Evolutionary conservation across 2,797 vertebrate genomes (phyloP), one percentile per base, ranked within the genome.

Genomic region (Halcyon leucocephala): DNA sequence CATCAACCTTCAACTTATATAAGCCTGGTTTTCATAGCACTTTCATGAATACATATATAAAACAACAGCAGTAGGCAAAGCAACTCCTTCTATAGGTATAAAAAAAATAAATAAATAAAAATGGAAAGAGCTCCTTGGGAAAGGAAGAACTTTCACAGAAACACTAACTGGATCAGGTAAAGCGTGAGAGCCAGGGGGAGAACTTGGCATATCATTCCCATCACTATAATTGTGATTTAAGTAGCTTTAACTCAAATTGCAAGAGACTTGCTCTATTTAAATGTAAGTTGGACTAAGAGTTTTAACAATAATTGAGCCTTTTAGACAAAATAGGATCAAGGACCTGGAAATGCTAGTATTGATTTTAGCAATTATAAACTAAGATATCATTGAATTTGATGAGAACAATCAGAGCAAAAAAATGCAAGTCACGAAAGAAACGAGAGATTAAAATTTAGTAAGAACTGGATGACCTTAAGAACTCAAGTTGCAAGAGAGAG

Each of bases 251-350:
- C 28, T 76, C 54, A 89, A 95, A 90, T 74, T 86, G 33, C 37
- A 93, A 90, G 74, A 90, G n/a, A 85, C 55, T 46, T 93, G 18
- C 18, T 89, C 74, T 76, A 62, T 83, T 88, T 83, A 77, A 93
- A 81, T 74, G 6, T 19, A 92, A 89, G 31, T 16, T 61, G 42
- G 95, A 88, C 19, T 93, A 73, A 77, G 89, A 72, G 16, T 67
- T 41, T 72, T 66, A 1, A 73, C 74, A 90, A 84, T 82, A 82
- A 88, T 86, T 70, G 67, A 76, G 51, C 44, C 41, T 95, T 88
- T 93, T 49, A 69, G 25, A 83, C 48, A 91, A 91, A 94, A 86
- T 16, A 76, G 44, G 46, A 94, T 62, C n/a, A 80, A 93, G 60
- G 44, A 87, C 57, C 82, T 92, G 70, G 58, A 94, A 79, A 87